phyloP scores from a whole-genome alignment of 2,888 invertebrate species.

The Drosophila buzzatii region DNA sequence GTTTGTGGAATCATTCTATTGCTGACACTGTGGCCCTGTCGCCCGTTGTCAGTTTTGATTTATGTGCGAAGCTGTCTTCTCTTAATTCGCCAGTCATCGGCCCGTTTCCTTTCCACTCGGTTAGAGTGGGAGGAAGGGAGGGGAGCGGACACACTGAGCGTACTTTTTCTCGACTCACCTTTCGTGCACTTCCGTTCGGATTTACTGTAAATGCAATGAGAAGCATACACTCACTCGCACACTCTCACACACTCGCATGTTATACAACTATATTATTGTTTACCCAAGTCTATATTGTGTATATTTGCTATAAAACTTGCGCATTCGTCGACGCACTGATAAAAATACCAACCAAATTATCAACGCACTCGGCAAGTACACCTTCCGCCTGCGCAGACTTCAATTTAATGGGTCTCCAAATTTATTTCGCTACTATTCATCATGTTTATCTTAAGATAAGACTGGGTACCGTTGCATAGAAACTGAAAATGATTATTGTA shows the following conservation, averaged over 20 bases:
- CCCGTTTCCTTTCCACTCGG: constrained; percentile 40
- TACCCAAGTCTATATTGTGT: not conserved
- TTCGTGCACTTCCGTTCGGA: constrained; percentile 60
- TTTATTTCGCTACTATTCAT: constrained; percentile 41
- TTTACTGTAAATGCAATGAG: constrained; percentile 36
- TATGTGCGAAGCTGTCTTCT: constrained; percentile 67
- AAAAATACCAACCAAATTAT: constrained; percentile 9
- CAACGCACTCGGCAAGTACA: constrained; percentile 2
- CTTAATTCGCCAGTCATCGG: constrained; percentile 75
- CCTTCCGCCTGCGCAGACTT: constrained; percentile 5
- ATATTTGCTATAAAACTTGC: constrained; percentile 1
- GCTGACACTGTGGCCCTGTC: constrained; percentile 18
- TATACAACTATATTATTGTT: not conserved
- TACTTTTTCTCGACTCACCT: constrained; percentile 45
- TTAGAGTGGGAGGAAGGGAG: not conserved
- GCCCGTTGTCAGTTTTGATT: constrained; percentile 49
- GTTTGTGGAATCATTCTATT: not conserved
- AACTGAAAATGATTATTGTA: not conserved
- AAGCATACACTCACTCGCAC: constrained; percentile 7
- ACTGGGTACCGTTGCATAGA: constrained; percentile 2
- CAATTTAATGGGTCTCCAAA: constrained; percentile 27
- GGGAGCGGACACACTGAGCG: constrained; percentile 24
- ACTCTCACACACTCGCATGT: constrained; percentile 3
- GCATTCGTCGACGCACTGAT: constrained; percentile 6
- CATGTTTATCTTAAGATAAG: constrained; percentile 40